These are phyloP conservation scores for Tiliqua scincoides DNA, from an alignment of 2,113 vertebrate genomes.

Conservation along the genomic window DNA sequence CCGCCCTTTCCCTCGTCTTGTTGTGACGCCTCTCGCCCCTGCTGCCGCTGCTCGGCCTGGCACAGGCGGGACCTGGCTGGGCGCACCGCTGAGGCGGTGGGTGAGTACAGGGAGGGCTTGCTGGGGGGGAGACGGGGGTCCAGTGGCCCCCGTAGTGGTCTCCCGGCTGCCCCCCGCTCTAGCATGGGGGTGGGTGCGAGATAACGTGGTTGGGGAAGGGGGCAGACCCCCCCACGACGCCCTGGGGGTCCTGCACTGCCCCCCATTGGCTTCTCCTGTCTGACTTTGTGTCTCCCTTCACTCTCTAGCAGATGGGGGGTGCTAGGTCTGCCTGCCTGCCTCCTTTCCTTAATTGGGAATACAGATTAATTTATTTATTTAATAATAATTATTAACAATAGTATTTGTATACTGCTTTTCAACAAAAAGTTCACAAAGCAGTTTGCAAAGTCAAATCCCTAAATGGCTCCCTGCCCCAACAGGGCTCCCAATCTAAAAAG, in stretches of 20 bases:
- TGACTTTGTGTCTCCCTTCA: too few relatives aligned
- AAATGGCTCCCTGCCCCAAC: too few relatives aligned
- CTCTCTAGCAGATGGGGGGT: too few relatives aligned
- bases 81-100: background rate
- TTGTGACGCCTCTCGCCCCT: background rate
- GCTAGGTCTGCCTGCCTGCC: too few relatives aligned
- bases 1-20: background rate
- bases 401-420: too few relatives aligned
- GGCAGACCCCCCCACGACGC: background rate
- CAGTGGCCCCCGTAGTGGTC: background rate
- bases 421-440: too few relatives aligned
- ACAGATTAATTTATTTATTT: background rate
- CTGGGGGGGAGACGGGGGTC: fast-evolving
- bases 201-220: background rate
- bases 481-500: too few relatives aligned
- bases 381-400: too few relatives aligned
- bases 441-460: too few relatives aligned
- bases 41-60: background rate
- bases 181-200: background rate
- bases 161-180: background rate
- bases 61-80: background rate
- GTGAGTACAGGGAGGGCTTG: background rate
- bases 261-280: background rate
- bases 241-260: background rate
- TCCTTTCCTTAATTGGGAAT: too few relatives aligned